A percentile compares a stretch with the other conserved stretches of the same genome.
These are phyloP conservation scores for Aphyosemion australe DNA, from an alignment of 2,113 vertebrate genomes.

Conservation along the genomic window DNA sequence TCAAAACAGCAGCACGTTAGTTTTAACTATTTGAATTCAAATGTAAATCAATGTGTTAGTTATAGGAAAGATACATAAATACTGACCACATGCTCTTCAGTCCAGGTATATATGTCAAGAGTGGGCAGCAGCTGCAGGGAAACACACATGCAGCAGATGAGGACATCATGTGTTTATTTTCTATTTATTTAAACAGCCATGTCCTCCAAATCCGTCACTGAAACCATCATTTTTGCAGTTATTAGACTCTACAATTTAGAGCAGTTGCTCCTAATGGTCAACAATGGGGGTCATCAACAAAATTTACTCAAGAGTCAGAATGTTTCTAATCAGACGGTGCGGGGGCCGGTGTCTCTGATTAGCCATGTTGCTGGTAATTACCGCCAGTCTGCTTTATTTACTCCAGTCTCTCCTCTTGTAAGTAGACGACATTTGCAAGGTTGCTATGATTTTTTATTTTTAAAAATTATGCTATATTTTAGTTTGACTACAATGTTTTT, in stretches of 20 bases:
- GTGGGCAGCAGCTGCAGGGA: conserved; percentile 91
- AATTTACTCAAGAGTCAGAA: conserved; percentile 43
- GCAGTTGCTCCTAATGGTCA: conserved; percentile 51
- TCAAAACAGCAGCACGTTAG: conserved; percentile 8
- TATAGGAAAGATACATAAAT: conserved; percentile 21
- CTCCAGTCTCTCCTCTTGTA: not conserved
- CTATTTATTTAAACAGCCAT: too few relatives aligned
- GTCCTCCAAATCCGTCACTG: conserved; percentile 23
- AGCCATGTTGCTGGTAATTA: conserved; percentile 1
- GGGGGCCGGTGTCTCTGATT: not conserved
- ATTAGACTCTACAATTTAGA: conserved; percentile 55
- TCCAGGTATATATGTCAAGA: conserved; percentile 94
- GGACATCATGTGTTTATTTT: conserved; percentile 13
- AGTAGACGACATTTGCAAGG: not conserved
- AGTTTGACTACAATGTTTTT: too few relatives aligned
- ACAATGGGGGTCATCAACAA: conserved; percentile 34
- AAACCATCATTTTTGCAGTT: conserved; percentile 48
- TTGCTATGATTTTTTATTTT: not conserved
- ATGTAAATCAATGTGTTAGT: not conserved
- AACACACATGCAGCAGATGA: conserved; percentile 52
- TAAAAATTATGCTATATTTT: not conserved
- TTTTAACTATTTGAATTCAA: not conserved
- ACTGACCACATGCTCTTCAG: conserved; percentile 97
- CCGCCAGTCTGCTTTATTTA: not conserved
- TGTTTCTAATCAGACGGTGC: conserved; percentile 1